These are phyloP conservation scores for Epinotia nisella DNA, from an alignment of 2,888 invertebrate genomes.

Conservation along the genomic window DNA sequence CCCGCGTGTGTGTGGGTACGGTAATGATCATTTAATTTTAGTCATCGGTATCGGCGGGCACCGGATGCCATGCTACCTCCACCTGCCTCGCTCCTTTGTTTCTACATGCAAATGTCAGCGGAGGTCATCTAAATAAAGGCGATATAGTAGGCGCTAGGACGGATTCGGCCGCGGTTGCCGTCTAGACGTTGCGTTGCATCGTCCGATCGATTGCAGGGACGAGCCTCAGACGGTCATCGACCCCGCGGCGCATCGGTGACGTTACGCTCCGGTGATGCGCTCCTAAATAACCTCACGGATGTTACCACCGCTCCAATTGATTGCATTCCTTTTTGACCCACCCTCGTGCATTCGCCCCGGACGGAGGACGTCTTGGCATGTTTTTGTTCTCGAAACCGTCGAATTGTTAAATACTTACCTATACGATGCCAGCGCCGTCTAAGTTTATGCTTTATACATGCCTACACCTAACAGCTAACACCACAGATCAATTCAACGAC, in stretches of 20 bases:
- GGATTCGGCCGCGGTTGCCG: slow-evolving; percentile 77
- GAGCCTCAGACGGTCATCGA: slow-evolving; percentile 82
- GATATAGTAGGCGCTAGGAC: slow-evolving; percentile 64
- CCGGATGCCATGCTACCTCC: slow-evolving; percentile 59
- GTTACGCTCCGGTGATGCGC: slow-evolving; percentile 83
- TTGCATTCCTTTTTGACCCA: slow-evolving; percentile 56
- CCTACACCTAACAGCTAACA: slow-evolving; percentile 3
- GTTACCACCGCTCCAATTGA: slow-evolving; percentile 64
- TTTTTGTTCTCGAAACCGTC: slow-evolving; percentile 12
- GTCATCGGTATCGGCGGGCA: slow-evolving; percentile 67
- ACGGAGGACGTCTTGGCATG: slow-evolving; percentile 47
- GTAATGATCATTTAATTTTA: slow-evolving; percentile 77
- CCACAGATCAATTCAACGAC: slow-evolving; percentile 21
- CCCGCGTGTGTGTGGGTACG: slow-evolving; percentile 60
- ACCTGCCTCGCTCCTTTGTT: slow-evolving; percentile 83
- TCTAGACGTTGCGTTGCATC: slow-evolving; percentile 82
- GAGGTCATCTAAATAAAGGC: slow-evolving; percentile 84
- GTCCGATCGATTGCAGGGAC: slow-evolving; percentile 83
- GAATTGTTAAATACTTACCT: slow-evolving; percentile 13
- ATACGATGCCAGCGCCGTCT: slow-evolving; percentile 4
- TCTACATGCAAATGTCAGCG: slow-evolving; percentile 80
- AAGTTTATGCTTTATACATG: slow-evolving; percentile 1
- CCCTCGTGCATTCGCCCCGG: slow-evolving; percentile 53
- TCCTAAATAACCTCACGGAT: slow-evolving; percentile 75
- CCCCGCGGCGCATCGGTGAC: slow-evolving; percentile 84